Base-by-base conservation (phyloP, 1,140 invertebrate genomes). In the Pseudomyrmex pallidus region DNA sequence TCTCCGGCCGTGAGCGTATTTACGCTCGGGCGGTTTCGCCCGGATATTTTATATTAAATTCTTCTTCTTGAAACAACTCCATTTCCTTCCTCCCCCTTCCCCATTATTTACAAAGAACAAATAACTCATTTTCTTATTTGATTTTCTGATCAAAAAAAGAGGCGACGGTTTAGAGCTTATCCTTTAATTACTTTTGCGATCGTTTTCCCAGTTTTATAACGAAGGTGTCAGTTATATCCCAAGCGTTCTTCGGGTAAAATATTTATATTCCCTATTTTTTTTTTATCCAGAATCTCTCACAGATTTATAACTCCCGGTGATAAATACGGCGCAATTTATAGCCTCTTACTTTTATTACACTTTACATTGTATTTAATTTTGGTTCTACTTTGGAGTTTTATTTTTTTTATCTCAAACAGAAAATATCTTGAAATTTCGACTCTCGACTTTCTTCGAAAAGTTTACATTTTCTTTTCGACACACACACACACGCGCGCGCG, bases 31-130 rank as follows among this genome's bases (percentile, higher is more conserved):
- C 61, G 54, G 78, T 78, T 84, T 68, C 44, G n/a, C 15, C 35
- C 48, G 20, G 57, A 50, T 87, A 87, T 84, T 87, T 87, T 54
- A 80, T 87, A 84, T 87, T 74, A 87, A 87, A 87, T 80, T 84
- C 46, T 84, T 73, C 46, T 72, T 62, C 72, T 48, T 74, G 25
- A 74, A 82, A 82, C 50, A 82, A 74, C n/a, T 62, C 78, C 48
- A 63, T 82, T 74, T 50, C 13, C 9, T 50, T 2, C 5, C 35
- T 35, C 35, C 35, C 35, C 25, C 3, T 2, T 25, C 25, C 25
- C 5, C 13, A 50, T 62, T 82, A 73, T 82, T 72, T 82, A 63
- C 70, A n/a, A 62, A 5, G 17, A 9, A 62, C 35, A 82, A 74
- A 73, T 52, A 72, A 62, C 13, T 82, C 25, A 74, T 74, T 57